phyloP scores from a whole-genome alignment of 2,797 vertebrate species.

The Pseudochaenichthys georgianus region DNA sequence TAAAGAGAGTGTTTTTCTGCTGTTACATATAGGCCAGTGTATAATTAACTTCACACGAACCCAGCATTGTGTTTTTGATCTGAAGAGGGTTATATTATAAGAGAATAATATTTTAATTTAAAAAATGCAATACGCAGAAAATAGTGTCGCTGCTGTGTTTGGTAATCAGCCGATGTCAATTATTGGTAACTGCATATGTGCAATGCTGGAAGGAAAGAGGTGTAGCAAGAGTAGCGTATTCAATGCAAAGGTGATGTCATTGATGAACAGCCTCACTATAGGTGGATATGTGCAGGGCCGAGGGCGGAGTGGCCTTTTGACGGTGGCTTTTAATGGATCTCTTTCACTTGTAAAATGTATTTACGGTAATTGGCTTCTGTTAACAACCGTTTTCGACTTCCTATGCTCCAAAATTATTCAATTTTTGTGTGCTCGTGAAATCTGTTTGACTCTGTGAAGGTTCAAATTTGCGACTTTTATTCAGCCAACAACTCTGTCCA shows the following conservation, averaged over 20 bases:
- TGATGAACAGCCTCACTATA: not conserved
- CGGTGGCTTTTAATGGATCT: too few relatives aligned
- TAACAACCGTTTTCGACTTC: not conserved
- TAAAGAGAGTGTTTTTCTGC: not conserved
- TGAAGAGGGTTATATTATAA: not conserved
- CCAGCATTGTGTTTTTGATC: not conserved
- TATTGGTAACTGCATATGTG: not conserved
- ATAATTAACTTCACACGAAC: not conserved
- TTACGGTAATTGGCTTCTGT: conserved; percentile 1
- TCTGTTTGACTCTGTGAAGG: conserved; percentile 2
- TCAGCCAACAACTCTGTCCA: conserved; percentile 29
- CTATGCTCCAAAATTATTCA: conserved; percentile 2
- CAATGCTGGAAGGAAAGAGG: too few relatives aligned
- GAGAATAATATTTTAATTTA: not conserved
- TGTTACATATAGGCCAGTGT: not conserved
- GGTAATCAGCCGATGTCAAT: too few relatives aligned
- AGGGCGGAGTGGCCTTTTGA: too few relatives aligned
- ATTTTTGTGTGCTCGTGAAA: conserved; percentile 14
- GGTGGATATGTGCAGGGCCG: too few relatives aligned
- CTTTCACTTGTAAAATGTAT: not conserved
- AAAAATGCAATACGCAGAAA: too few relatives aligned
- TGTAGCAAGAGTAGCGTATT: too few relatives aligned
- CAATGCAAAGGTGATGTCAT: too few relatives aligned
- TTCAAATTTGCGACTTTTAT: conserved; percentile 23
- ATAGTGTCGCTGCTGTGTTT: too few relatives aligned